Evolutionary conservation across 1,140 invertebrate species (phyloP).

Genomic region (Akabosia matsudoensis): DNA sequence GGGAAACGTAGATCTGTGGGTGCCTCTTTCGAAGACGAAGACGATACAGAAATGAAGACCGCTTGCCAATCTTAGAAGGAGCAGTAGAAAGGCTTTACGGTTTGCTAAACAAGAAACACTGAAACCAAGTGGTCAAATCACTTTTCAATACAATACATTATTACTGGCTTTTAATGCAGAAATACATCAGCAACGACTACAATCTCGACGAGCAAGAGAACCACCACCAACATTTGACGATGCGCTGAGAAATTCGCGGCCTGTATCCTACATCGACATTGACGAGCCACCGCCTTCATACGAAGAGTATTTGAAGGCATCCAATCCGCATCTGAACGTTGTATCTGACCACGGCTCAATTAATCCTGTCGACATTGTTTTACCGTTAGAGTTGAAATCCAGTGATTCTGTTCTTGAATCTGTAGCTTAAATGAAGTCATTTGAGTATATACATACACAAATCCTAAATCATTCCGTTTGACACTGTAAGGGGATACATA

Average conservation of each 20-base stretch:
- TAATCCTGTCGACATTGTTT: background rate
- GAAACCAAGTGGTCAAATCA: background rate
- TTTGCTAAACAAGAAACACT: too few relatives aligned
- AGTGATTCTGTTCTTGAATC: too few relatives aligned
- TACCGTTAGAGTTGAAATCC: background rate
- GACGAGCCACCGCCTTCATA: slow-evolving; percentile 27
- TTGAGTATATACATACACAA: too few relatives aligned
- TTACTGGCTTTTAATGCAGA: background rate
- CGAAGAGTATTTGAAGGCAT: background rate
- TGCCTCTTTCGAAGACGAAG: background rate
- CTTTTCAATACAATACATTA: background rate
- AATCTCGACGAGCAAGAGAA: background rate
- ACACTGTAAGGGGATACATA: too few relatives aligned
- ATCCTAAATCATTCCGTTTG: too few relatives aligned
- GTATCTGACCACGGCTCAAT: background rate
- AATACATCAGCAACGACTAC: background rate
- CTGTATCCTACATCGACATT: slow-evolving; percentile 20
- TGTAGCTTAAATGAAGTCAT: too few relatives aligned
- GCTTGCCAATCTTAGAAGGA: background rate
- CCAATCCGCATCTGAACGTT: background rate
- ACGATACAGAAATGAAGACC: background rate
- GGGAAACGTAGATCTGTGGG: background rate
- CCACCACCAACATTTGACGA: slow-evolving; percentile 19
- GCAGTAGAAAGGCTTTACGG: background rate
- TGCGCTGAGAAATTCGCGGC: background rate